phyloP scores from a whole-genome alignment of 1,140 invertebrate species.

The Drosophila pandora region DNA sequence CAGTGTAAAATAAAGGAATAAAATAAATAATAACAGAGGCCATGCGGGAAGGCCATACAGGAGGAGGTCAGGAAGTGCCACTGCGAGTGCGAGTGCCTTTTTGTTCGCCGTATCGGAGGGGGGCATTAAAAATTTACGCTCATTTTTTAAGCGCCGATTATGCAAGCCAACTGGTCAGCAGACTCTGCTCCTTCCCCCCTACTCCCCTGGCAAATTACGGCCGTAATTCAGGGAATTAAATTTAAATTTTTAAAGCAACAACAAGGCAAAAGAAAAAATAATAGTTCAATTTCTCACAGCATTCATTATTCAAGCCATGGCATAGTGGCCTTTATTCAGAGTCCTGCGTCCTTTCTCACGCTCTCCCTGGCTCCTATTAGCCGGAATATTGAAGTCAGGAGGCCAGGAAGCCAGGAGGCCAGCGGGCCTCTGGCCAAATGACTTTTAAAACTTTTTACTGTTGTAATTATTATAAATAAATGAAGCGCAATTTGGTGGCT shows the following conservation, averaged over 20 bases:
- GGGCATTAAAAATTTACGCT: conserved; percentile 64
- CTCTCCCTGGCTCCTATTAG: conserved; percentile 54
- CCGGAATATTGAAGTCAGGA: conserved; percentile 65
- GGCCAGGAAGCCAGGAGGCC: conserved; percentile 31
- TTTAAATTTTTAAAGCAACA: conserved; percentile 40
- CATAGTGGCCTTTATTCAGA: conserved; percentile 12
- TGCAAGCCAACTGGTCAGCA: conserved; percentile 37
- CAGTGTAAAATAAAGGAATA: conserved; percentile 42
- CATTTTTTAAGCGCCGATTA: conserved; percentile 48
- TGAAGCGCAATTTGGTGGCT: conserved; percentile 75
- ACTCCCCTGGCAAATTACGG: conserved; percentile 36
- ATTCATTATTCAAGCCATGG: conserved; percentile 51
- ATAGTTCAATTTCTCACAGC: conserved; percentile 69
- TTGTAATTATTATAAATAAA: conserved; percentile 83
- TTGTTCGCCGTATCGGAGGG: not conserved
- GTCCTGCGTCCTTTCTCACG: conserved; percentile 1
- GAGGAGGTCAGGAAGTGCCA: not conserved
- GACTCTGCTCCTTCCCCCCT: not conserved
- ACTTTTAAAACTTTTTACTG: conserved; percentile 79
- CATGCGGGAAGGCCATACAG: not conserved
- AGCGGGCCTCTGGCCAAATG: conserved; percentile 52
- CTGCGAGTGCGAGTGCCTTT: not conserved
- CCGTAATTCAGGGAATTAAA: conserved; percentile 61
- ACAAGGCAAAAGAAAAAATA: conserved; percentile 47
- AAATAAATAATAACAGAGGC: conserved; percentile 15